phyloP scores from a whole-genome alignment of 1,140 invertebrate species.

The Daktulosphaira vitifoliae region DNA sequence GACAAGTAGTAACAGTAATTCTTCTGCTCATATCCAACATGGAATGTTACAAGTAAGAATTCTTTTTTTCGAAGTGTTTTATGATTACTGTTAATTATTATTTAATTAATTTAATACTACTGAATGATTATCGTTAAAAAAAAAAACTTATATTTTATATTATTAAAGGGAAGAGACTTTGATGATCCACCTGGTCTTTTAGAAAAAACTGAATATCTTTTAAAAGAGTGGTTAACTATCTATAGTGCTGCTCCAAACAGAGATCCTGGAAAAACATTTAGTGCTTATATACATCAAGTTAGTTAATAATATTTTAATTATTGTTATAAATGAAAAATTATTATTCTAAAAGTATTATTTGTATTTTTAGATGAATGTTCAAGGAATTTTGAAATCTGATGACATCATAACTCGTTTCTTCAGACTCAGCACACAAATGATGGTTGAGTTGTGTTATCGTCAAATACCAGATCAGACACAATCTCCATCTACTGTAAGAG shows the following conservation, averaged over 20 bases:
- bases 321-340: background rate
- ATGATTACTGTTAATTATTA: too few species aligned
- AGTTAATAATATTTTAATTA: slow-evolving; percentile 40
- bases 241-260: slow-evolving; percentile 68
- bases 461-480: slow-evolving; percentile 55
- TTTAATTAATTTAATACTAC: too few species aligned
- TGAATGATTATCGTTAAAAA: too few species aligned
- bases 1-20: slow-evolving; percentile 42
- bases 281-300: slow-evolving; percentile 73
- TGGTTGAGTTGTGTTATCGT: slow-evolving; percentile 89
- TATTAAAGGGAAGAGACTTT: slow-evolving; percentile 66
- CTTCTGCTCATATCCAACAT: slow-evolving; percentile 84
- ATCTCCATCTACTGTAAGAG: slow-evolving; percentile 52
- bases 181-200: slow-evolving; percentile 89
- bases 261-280: slow-evolving; percentile 90
- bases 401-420: slow-evolving; percentile 96
- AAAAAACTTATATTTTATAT: too few species aligned
- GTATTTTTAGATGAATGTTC: slow-evolving; percentile 68
- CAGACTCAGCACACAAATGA: slow-evolving; percentile 91
- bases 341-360: slow-evolving; percentile 43
- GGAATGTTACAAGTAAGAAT: slow-evolving; percentile 68
- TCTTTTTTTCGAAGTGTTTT: too few species aligned
- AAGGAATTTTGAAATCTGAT: slow-evolving; percentile 94
- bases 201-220: slow-evolving; percentile 88
- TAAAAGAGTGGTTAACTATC: slow-evolving; percentile 91